Percentiles rank a stretch among this genome's conserved stretches.
phyloP scores from a whole-genome alignment of 2,797 vertebrate species.

The Eremophila alpestris region DNA sequence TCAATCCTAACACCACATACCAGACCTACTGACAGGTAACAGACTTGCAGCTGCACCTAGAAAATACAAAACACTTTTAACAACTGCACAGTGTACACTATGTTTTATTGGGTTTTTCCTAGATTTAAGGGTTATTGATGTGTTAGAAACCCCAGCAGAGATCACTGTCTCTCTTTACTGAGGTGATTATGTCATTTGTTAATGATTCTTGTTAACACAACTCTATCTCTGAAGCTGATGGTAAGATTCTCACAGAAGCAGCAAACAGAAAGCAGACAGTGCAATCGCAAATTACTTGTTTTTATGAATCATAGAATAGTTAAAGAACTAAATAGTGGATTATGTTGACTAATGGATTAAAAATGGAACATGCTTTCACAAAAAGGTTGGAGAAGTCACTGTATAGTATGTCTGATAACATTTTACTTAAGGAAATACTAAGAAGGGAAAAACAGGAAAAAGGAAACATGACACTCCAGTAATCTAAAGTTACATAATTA shows the following conservation, averaged over 20 bases:
- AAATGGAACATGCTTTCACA: not conserved
- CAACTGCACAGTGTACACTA: not conserved
- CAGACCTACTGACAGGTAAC: not conserved
- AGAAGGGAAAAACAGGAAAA: not conserved
- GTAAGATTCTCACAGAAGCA: not conserved
- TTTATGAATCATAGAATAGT: not conserved
- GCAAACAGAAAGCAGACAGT: not conserved
- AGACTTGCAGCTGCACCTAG: not conserved
- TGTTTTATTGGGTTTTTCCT: not conserved
- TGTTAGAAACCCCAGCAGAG: not conserved
- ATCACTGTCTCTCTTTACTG: not conserved
- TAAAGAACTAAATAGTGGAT: not conserved
- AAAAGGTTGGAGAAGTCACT: not conserved
- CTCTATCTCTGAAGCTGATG: not conserved
- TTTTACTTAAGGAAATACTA: not conserved
- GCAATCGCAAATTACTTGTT: not conserved
- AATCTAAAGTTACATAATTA: not conserved
- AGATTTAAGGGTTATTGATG: not conserved
- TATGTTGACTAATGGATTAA: not conserved
- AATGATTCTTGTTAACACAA: not conserved
- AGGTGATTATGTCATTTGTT: not conserved
- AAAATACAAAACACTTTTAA: not conserved
- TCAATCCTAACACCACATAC: not conserved
- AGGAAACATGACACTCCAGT: not conserved
- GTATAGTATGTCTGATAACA: not conserved